These are phyloP conservation scores for Sceloporus undulatus DNA, from an alignment of 2,113 vertebrate genomes.

Conservation along the genomic window DNA sequence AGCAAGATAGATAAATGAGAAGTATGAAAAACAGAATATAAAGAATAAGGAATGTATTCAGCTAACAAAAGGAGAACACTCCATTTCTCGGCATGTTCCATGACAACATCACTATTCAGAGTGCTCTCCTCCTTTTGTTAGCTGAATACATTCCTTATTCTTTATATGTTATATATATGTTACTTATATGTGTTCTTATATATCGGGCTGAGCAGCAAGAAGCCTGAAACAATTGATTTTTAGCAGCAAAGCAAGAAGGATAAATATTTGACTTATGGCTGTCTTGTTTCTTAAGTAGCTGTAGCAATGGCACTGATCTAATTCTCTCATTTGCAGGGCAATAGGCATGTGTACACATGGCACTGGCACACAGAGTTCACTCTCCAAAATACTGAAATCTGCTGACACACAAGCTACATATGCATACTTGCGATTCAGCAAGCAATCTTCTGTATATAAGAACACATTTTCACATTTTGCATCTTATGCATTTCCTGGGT, in stretches of 20 bases:
- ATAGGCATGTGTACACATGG: too few relatives aligned
- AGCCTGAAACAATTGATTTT: background rate
- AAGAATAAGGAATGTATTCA: too few relatives aligned
- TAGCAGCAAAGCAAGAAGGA: background rate
- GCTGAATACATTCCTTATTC: too few relatives aligned
- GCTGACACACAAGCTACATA: background rate
- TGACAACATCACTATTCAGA: too few relatives aligned
- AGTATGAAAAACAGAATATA: too few relatives aligned
- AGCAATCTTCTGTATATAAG: background rate
- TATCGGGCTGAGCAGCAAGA: background rate
- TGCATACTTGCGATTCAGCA: background rate
- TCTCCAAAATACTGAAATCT: background rate
- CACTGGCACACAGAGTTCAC: background rate
- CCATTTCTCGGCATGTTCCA: too few relatives aligned
- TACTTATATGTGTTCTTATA: too few relatives aligned
- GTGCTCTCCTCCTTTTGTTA: too few relatives aligned
- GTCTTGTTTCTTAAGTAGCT: background rate
- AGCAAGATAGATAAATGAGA: too few relatives aligned
- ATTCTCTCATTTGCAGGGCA: background rate
- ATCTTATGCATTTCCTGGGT: background rate
- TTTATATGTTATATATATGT: too few relatives aligned
- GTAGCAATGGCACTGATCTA: background rate
- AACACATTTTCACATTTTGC: background rate
- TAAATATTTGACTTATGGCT: background rate
- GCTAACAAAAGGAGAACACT: too few relatives aligned